Evolutionary conservation across 2,113 vertebrate genomes (phyloP).

Genomic region (Sebastes schlegelii): DNA sequence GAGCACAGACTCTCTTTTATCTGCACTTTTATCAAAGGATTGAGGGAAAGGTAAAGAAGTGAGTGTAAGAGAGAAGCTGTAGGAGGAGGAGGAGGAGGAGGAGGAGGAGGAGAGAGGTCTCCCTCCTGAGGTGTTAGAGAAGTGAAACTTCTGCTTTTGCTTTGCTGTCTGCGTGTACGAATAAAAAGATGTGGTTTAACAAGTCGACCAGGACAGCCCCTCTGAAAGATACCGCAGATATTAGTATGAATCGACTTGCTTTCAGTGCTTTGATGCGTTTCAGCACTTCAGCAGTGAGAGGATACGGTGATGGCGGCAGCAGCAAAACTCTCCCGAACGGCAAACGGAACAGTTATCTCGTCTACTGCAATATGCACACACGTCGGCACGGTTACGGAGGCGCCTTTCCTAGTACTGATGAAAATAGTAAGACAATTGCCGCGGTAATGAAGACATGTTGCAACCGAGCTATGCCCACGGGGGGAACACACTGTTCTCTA

Average conservation of each 20-base stretch:
- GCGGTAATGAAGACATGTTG: constrained; percentile 78
- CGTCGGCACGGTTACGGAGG: constrained; percentile 41
- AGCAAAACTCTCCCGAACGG: constrained; percentile 28
- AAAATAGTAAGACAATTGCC: constrained; percentile 72
- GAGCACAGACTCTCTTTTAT: constrained; percentile 80
- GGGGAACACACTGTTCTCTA: constrained; percentile 65
- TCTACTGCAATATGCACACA: constrained; percentile 37
- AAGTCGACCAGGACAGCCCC: constrained; percentile 64
- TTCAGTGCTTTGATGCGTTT: constrained; percentile 53
- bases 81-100: constrained; percentile 51
- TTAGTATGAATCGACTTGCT: constrained; percentile 62
- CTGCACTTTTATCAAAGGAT: constrained; percentile 83
- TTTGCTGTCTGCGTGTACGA: constrained; percentile 65
- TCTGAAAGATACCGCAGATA: constrained; percentile 55
- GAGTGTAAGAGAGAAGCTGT: constrained; percentile 66
- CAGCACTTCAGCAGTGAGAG: constrained; percentile 43
- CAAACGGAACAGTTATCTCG: constrained; percentile 48
- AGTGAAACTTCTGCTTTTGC: constrained; percentile 80
- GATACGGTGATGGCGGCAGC: constrained; percentile 16
- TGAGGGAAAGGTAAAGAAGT: constrained; percentile 74
- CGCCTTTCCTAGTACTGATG: constrained; percentile 61
- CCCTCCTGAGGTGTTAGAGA: constrained; percentile 77
- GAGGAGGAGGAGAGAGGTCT: constrained; percentile 65
- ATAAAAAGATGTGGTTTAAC: constrained; percentile 66
- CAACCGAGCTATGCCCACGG: constrained; percentile 73